Evolutionary conservation across 2,888 invertebrate genomes (phyloP), one percentile per base, ranked within the genome.

Genomic region (Graphium colonna): DNA sequence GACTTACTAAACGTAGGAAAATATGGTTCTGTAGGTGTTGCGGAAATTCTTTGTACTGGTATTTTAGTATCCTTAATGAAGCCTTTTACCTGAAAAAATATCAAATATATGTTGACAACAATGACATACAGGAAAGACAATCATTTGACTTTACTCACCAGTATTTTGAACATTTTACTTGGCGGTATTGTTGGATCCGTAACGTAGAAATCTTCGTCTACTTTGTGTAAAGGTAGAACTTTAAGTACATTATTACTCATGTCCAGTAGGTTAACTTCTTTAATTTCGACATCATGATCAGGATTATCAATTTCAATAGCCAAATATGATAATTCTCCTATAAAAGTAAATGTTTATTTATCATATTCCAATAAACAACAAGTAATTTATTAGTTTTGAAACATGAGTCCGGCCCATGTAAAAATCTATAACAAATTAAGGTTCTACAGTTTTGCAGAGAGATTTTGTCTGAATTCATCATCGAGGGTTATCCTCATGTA

Each of bases 1-100:
- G n/a, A n/a, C n/a, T n/a, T n/a, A n/a, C n/a, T n/a, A n/a, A n/a
- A n/a, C n/a, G n/a, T n/a, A n/a, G n/a, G n/a, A n/a, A n/a, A n/a
- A n/a, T n/a, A n/a, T n/a, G 70, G 63, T 60, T 71, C 68, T 38
- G 77, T 62, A 0, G 71, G 64, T 9, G 75, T 75, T 1, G 67
- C 52, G 45, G 69, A 61, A 12, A 52, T 56, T 49, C 79, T 68
- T 38, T 41, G 63, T 18, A 80, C 58, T 10, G 56, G 51, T 15
- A 58, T 50, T 17, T 66, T 64, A 13, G 39, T 69, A 26, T 55
- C 55, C 1, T 49, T 54, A 41, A 75, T 70, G 15, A 62, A 61
- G 3, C 75, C 80, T 18, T 55, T 60, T 0, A 77, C 62, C 81
- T 81, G 54, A 8, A 65, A 70, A 18, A n/a, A n/a, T n/a, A n/a